A percentile compares a stretch with the other conserved stretches of the same genome.
These are phyloP conservation scores for Eilema caniola DNA, from an alignment of 2,888 invertebrate species.

Conservation along the genomic window DNA sequence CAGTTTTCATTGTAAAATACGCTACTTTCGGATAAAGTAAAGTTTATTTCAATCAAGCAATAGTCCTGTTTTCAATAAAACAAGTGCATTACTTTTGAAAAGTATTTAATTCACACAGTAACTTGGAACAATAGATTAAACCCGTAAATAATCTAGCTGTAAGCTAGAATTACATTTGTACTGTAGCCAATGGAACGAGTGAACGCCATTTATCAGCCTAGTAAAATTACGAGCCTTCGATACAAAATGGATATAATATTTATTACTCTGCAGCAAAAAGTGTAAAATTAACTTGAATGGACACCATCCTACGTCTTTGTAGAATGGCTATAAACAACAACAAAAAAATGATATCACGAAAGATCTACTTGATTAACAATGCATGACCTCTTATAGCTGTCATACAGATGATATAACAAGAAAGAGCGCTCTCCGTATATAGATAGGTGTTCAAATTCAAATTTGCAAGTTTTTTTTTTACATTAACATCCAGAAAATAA, in stretches of 20 bases:
- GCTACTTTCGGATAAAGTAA: background rate
- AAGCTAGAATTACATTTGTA: conserved; percentile 15
- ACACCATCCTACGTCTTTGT: too few relatives aligned
- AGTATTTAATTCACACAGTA: conserved; percentile 8
- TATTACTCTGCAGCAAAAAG: conserved; percentile 24
- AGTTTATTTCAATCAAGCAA: background rate
- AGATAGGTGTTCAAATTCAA: too few relatives aligned
- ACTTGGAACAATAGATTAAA: conserved; percentile 15
- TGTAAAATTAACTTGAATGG: conserved; percentile 10
- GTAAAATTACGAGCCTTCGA: conserved; percentile 22
- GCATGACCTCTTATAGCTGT: too few relatives aligned
- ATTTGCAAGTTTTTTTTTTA: too few relatives aligned
- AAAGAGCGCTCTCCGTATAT: too few relatives aligned
- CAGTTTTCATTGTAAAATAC: background rate
- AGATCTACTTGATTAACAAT: too few relatives aligned
- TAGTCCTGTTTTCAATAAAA: background rate
- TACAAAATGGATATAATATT: conserved; percentile 33
- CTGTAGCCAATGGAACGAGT: conserved; percentile 20
- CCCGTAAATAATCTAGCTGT: conserved; percentile 19
- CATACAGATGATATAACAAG: too few relatives aligned
- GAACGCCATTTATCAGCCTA: conserved; percentile 12
- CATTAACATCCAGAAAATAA: too few relatives aligned
- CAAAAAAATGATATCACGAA: too few relatives aligned
- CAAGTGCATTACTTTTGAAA: background rate
- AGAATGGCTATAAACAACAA: too few relatives aligned